Base-by-base conservation (phyloP, 2,888 invertebrate genomes). In the Orthonevra nobilis region DNA sequence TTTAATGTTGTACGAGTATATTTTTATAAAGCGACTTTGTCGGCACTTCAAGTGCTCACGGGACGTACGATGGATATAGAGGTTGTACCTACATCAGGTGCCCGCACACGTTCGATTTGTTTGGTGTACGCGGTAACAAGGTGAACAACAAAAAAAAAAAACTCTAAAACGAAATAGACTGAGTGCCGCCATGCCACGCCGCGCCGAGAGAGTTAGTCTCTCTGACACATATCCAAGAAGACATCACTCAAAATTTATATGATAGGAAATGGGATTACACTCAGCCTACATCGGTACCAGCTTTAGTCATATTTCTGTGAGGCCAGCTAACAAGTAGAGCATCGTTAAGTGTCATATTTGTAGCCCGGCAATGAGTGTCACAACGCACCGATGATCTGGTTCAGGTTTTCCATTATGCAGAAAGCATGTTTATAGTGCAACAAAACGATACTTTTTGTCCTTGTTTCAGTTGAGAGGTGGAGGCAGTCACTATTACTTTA, bases 31-130 rank as follows among this genome's bases (percentile, higher is more conserved):
- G 32, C 52, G 38, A 68, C 79, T 79, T 79, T 79, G 79, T 79
- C 79, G 79, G 79, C 79, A 66, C 36, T 61, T 79, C 48, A 73
- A 79, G 66, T 79, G 73, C 40, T 44, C 54, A 42, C 6, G n/a
- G 20, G 42, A 2, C 5, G 26, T 10, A 69, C 40, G 52, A 44
- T 60, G 68, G 34, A 5, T 23, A 23, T 23, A 23, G 3, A 5
- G 5, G 48, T n/a, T n/a, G n/a, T n/a, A n/a, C n/a, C n/a, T 70
- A 68, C 32, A 66, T 72, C 72, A 77, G 77, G 73, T 79, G 73
- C 60, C 73, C 66, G 66, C 66, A 73, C 73, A 79, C 66, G 73
- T 79, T 79, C 79, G 61, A 73, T 66, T 64, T 34, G 23, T 34
- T 40, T 4, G 6, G 32, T 54, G 32, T 50, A 14, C 17, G 28